phyloP scores from a whole-genome alignment of 2,113 vertebrate genomes.

The Girardinichthys multiradiatus region DNA sequence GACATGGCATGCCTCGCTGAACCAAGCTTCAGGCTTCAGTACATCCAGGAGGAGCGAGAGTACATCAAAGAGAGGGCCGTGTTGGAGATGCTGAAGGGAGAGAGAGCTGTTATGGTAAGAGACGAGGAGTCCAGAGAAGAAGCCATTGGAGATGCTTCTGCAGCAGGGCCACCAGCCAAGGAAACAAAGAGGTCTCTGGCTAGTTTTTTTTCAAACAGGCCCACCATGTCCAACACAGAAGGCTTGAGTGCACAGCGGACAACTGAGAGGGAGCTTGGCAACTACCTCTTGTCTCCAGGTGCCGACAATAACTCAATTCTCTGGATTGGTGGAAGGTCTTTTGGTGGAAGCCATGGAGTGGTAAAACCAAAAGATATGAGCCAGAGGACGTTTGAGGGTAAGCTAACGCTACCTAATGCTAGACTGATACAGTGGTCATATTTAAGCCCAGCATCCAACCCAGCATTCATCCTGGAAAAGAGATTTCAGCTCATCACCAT shows the following conservation, averaged over 20 bases:
- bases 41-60: not conserved
- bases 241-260: not conserved
- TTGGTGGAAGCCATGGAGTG: too few relatives aligned
- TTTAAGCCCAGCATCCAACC: too few relatives aligned
- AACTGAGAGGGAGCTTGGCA: not conserved
- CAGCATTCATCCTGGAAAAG: too few relatives aligned
- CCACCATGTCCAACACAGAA: not conserved
- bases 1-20: too few relatives aligned
- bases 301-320: not conserved
- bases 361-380: too few relatives aligned
- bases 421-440: too few relatives aligned
- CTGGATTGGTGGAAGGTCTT: too few relatives aligned
- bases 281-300: not conserved
- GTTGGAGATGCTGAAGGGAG: not conserved
- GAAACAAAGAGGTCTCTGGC: not conserved
- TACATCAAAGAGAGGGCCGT: not conserved
- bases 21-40: not conserved
- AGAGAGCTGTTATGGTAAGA: not conserved
- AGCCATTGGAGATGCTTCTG: not conserved
- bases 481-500: too few relatives aligned
- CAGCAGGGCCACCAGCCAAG: not conserved
- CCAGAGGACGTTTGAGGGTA: too few relatives aligned
- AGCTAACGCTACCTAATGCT: too few relatives aligned
- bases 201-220: not conserved
- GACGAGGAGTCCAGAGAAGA: not conserved